These are phyloP conservation scores for Miniopterus natalensis DNA, from an alignment of 2,113 vertebrate genomes.

Conservation along the genomic window DNA sequence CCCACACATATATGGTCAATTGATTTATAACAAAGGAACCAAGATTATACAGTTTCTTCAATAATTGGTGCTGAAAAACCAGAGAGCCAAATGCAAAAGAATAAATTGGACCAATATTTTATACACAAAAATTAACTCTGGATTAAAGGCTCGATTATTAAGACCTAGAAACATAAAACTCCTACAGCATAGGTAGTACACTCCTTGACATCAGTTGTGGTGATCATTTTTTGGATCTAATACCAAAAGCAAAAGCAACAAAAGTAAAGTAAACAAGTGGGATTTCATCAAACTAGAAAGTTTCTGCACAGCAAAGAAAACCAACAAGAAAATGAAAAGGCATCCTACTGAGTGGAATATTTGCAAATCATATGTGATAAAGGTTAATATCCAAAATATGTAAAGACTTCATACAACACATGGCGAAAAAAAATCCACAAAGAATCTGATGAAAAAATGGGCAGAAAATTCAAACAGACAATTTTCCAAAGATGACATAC, in stretches of 20 bases:
- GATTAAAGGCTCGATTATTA: neutral
- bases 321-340: slow-evolving; percentile 1
- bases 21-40: neutral
- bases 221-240: too few species aligned
- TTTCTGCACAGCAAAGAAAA: neutral
- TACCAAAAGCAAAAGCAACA: too few species aligned
- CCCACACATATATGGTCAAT: neutral
- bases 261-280: neutral
- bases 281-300: neutral
- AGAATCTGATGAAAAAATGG: neutral
- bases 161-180: neutral
- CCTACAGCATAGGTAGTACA: neutral
- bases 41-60: neutral
- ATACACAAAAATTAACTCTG: neutral
- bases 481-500: neutral
- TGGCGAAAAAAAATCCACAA: neutral
- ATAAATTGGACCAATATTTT: neutral
- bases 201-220: neutral
- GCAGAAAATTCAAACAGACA: neutral
- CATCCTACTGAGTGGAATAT: neutral
- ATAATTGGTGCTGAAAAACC: neutral
- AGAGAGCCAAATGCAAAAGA: neutral
- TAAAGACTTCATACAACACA: neutral
- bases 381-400: too few species aligned
- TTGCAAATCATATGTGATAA: too few species aligned